Evolutionary conservation across 2,797 vertebrate genomes (phyloP).

Genomic region (Cyclopterus lumpus): DNA sequence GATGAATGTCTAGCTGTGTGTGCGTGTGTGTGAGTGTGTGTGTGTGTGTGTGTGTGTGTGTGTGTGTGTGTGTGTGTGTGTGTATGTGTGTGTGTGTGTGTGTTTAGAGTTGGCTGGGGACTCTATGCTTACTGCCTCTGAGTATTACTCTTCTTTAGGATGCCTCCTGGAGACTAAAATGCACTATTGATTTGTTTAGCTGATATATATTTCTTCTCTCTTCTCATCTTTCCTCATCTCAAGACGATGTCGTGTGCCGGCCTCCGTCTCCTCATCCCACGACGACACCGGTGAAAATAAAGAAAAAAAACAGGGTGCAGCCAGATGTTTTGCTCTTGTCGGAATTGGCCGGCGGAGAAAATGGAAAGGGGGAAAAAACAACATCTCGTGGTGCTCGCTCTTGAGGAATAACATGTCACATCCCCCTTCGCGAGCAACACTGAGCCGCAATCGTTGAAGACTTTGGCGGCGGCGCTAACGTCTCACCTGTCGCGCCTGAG

Average conservation of each 20-base stretch:
- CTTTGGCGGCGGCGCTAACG: slow-evolving; percentile 20
- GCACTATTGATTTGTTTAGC: slow-evolving; percentile 82
- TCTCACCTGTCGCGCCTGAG: slow-evolving; percentile 45
- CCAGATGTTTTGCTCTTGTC: slow-evolving; percentile 8
- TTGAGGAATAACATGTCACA: slow-evolving; percentile 44
- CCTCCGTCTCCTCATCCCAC: slow-evolving; percentile 26
- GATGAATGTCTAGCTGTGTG: slow-evolving; percentile 27
- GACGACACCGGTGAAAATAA: slow-evolving; percentile 25
- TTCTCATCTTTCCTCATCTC: slow-evolving; percentile 48
- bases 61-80: slow-evolving; percentile 9
- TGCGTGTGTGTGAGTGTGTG: slow-evolving; percentile 7
- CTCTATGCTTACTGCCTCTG: slow-evolving; percentile 46
- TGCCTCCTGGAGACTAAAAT: slow-evolving; percentile 65
- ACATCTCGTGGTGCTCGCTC: slow-evolving; percentile 6
- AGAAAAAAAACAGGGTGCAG: slow-evolving; percentile 27
- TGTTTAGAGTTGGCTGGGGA: slow-evolving; percentile 49
- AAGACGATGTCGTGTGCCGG: slow-evolving; percentile 26
- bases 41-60: slow-evolving; percentile 21
- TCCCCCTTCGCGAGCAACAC: slow-evolving; percentile 20
- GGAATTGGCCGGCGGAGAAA: neutral
- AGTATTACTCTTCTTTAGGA: slow-evolving; percentile 69
- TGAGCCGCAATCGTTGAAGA: slow-evolving; percentile 30
- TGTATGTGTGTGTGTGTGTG: slow-evolving; percentile 12
- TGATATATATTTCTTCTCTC: slow-evolving; percentile 69
- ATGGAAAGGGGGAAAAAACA: neutral